Conservation (phyloP, 1,140 invertebrate genomes). For the Grapholita molesta region DNA sequence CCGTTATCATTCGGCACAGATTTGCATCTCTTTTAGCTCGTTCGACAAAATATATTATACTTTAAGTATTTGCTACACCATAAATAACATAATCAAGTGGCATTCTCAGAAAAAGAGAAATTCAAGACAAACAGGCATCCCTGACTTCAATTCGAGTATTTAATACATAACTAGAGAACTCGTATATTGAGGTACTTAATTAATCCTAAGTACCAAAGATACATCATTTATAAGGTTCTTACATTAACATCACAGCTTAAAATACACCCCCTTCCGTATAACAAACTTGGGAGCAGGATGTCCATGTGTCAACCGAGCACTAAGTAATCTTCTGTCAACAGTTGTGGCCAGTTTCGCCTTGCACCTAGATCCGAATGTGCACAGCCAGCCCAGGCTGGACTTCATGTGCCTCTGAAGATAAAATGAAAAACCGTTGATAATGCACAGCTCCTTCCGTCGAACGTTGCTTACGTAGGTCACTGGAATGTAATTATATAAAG, state of each 20-base stretch:
- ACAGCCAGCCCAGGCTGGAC: not conserved
- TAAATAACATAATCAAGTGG: too few species aligned
- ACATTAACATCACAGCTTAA: not conserved
- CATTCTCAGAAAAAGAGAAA: too few species aligned
- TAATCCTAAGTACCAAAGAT: too few species aligned
- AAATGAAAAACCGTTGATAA: not conserved
- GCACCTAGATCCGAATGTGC: not conserved
- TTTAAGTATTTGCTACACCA: too few species aligned
- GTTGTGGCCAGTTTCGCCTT: not conserved
- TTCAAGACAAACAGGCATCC: too few species aligned
- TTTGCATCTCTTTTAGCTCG: too few species aligned
- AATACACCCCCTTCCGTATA: not conserved
- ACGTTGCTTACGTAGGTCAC: not conserved
- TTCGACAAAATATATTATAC: too few species aligned
- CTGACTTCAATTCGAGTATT: too few species aligned
- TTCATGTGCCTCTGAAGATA: not conserved
- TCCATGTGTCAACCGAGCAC: not conserved
- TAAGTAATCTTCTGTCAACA: not conserved
- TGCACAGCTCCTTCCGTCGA: not conserved
- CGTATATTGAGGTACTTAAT: too few species aligned
- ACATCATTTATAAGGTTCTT: not conserved
- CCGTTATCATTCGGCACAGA: too few species aligned
- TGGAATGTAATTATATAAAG: not conserved
- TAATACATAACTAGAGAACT: too few species aligned
- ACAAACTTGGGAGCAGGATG: not conserved